Percentiles rank a stretch among this genome's conserved stretches.
phyloP scores from a whole-genome alignment of 1,140 invertebrate species.

The Prorops nasuta region DNA sequence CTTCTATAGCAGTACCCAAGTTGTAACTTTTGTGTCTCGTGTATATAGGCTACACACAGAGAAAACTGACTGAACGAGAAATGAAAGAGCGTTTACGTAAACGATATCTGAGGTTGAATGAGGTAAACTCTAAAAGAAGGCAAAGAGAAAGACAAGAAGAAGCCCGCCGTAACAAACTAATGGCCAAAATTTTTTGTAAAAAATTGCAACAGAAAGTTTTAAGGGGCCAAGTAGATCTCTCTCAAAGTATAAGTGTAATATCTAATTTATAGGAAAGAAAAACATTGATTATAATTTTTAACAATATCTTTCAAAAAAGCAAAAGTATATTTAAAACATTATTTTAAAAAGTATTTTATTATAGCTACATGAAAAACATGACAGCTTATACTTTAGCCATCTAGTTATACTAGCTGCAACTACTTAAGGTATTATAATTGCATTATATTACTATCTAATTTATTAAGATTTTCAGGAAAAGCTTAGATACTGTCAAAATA shows the following conservation, averaged over 20 bases:
- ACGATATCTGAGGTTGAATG: slow-evolving; percentile 53
- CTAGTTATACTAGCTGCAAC: neutral
- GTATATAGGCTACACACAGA: slow-evolving; percentile 39
- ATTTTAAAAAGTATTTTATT: no score
- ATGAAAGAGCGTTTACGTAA: slow-evolving; percentile 53
- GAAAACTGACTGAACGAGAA: slow-evolving; percentile 51
- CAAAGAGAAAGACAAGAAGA: slow-evolving; percentile 55
- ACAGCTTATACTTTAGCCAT: no score
- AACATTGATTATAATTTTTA: slow-evolving; percentile 19
- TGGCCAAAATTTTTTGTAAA: slow-evolving; percentile 60
- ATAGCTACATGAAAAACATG: no score
- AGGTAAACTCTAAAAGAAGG: slow-evolving; percentile 51
- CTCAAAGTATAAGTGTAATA: slow-evolving; percentile 56
- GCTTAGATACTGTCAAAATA: neutral
- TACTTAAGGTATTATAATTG: neutral
- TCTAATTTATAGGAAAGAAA: slow-evolving; percentile 51
- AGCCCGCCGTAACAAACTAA: slow-evolving; percentile 55
- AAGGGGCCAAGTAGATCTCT: slow-evolving; percentile 55
- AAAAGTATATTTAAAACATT: no score
- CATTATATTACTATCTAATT: neutral
- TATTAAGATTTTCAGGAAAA: neutral
- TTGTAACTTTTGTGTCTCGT: slow-evolving; percentile 2
- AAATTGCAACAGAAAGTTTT: slow-evolving; percentile 58
- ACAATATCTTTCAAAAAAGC: no score
- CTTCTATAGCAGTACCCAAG: neutral